phyloP scores from a whole-genome alignment of 2,797 vertebrate species.

The Octomys mimax region DNA sequence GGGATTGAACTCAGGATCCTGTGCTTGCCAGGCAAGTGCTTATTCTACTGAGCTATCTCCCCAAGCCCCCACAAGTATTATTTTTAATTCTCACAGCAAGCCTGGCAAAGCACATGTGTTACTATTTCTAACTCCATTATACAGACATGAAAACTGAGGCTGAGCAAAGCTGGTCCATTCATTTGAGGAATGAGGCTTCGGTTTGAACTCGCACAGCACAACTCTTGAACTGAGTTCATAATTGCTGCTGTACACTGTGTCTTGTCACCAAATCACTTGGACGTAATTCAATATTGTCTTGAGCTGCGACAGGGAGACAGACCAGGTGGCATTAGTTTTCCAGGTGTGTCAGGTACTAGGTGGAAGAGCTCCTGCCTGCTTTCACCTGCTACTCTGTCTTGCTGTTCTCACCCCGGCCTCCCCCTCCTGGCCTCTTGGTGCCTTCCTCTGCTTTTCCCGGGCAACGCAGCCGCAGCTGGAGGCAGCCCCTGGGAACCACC shows the following conservation, averaged over 20 bases:
- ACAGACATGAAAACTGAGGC: background rate
- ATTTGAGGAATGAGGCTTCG: background rate
- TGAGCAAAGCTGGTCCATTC: background rate
- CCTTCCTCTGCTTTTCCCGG: constrained; percentile 36
- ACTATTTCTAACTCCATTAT: background rate
- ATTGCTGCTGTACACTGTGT: background rate
- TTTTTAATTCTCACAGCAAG: background rate
- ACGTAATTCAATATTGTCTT: background rate
- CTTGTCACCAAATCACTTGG: background rate
- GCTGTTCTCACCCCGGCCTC: background rate
- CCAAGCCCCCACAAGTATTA: background rate
- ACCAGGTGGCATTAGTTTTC: background rate
- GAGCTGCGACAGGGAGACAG: background rate
- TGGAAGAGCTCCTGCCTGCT: background rate
- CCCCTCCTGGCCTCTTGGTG: background rate
- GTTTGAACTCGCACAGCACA: background rate
- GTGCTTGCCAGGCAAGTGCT: too few species aligned
- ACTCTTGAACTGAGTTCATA: background rate
- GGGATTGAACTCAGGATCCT: too few species aligned
- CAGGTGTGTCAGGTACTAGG: background rate
- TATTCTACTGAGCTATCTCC: too few species aligned
- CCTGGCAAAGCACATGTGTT: fast-evolving
- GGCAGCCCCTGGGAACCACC: constrained; percentile 85
- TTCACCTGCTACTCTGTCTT: background rate
- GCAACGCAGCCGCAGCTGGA: constrained; percentile 70